Evolutionary conservation across 2,113 vertebrate species (phyloP).

Genomic region (Plotosus lineatus): DNA sequence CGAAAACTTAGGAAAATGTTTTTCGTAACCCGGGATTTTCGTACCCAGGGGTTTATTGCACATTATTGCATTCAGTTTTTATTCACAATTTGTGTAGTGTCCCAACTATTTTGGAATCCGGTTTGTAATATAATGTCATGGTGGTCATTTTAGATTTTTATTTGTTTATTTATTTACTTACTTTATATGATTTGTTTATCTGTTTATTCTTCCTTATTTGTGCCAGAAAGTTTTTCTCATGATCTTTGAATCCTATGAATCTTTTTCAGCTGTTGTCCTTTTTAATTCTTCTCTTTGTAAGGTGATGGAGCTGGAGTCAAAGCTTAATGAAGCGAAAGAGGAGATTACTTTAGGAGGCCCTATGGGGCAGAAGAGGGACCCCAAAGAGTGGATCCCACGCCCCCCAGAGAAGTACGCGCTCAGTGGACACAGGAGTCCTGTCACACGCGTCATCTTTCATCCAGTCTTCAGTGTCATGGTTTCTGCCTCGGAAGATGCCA

Average conservation of each 20-base stretch:
- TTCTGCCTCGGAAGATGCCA: conserved; percentile 97
- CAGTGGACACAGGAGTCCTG: conserved; percentile 95
- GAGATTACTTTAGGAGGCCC: conserved; percentile 96
- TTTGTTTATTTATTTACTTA: neutral
- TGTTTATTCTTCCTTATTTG: neutral
- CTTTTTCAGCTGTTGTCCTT: neutral
- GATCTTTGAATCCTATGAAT: neutral
- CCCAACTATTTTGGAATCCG: too few relatives aligned
- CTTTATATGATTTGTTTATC: neutral
- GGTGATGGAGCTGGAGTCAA: conserved; percentile 99
- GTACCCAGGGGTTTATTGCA: too few relatives aligned
- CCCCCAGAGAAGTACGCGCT: conserved; percentile 96
- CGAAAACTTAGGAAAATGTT: too few relatives aligned
- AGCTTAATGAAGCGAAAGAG: conserved; percentile 98
- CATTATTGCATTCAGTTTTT: too few relatives aligned
- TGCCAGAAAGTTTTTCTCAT: neutral
- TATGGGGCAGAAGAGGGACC: conserved; percentile 94
- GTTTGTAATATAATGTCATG: too few relatives aligned
- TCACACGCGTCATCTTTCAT: conserved; percentile 98
- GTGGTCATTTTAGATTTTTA: neutral
- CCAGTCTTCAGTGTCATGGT: conserved; percentile 99
- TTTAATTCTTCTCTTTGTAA: conserved; percentile 50
- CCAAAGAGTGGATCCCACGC: conserved; percentile 99
- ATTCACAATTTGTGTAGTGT: too few relatives aligned
- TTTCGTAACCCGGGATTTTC: too few relatives aligned